Base-by-base conservation (phyloP, 2,888 invertebrate species). In the Tiliacea citrago region DNA sequence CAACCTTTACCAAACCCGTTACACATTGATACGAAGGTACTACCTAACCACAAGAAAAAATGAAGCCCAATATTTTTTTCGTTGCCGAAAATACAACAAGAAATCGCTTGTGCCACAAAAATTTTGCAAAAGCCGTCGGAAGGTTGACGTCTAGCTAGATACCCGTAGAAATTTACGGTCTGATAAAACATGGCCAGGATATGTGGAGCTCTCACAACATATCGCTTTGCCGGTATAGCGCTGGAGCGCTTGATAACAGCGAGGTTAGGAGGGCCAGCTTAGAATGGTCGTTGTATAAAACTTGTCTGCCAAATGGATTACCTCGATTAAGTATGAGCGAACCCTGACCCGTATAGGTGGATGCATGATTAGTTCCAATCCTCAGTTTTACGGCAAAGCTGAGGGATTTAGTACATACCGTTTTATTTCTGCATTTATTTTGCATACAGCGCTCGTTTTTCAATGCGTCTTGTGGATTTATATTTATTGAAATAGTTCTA, bases 291-390 rank as follows among this genome's bases (percentile, higher is more conserved):
- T 79, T 87, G 91, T 91, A 90, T 92, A 93, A 94, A 94, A 94
- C 94, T 94, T 94, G 94, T 93, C 94, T 94, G 88, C 90, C 91
- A 92, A 95, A 96, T 94, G 93, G 94, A 96, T 96, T 95, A 95
- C 93, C 89, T 87, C 93, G 94, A 95, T 95, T 95, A 95, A 93
- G 94, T 93, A 92, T 94, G 93, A 94, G 92, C 89, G 91, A 93
- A 92, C 94, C 92, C 89, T 93, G 93, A 92, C 93, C 94, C 92
- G 91, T 91, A 93, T 93, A 92, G 90, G 92, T 92, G 93, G 94
- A 93, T 91, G 94, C 90, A 91, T 93, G 94, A 94, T 95, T 94
- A 93, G 92, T 90, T 86, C 87, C 81, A 83, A 89, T 90, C 90
- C 88, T 81, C 74, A 87, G 81, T 90, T 91, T 90, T 88, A 88